phyloP scores from a whole-genome alignment of 2,888 invertebrate species.

The Plebejus melissa region DNA sequence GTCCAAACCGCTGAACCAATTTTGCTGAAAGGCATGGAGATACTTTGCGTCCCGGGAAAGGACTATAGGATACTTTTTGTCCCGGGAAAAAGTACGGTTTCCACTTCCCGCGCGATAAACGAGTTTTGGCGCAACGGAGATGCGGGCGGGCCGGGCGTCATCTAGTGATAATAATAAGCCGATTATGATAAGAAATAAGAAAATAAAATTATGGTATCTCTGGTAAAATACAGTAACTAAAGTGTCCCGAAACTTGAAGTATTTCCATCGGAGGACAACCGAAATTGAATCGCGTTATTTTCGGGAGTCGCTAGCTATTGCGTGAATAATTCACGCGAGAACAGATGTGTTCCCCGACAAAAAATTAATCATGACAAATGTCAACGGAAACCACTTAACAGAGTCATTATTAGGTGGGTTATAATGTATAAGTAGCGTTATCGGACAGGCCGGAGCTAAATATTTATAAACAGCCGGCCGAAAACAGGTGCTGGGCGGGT shows the following conservation, averaged over 20 bases:
- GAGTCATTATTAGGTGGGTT: slow-evolving; percentile 13
- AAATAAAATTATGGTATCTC: too few relatives aligned
- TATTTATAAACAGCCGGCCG: slow-evolving; percentile 48
- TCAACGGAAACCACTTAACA: slow-evolving; percentile 27
- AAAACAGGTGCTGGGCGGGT: slow-evolving; percentile 49
- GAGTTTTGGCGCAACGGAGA: too few relatives aligned
- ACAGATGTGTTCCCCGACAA: slow-evolving; percentile 23
- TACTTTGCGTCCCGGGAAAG: too few relatives aligned
- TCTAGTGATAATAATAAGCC: too few relatives aligned
- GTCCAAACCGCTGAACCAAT: too few relatives aligned
- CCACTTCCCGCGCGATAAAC: too few relatives aligned
- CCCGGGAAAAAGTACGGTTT: too few relatives aligned
- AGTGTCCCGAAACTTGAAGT: background rate
- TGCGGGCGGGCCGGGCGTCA: too few relatives aligned
- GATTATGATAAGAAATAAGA: too few relatives aligned
- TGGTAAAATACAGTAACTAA: background rate
- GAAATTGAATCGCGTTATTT: background rate
- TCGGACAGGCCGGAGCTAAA: slow-evolving; percentile 45
- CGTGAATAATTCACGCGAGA: slow-evolving; percentile 8
- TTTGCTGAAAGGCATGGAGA: too few relatives aligned
- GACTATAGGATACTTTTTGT: too few relatives aligned
- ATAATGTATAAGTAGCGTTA: slow-evolving; percentile 33
- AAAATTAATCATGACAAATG: slow-evolving; percentile 18
- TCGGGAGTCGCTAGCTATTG: background rate
- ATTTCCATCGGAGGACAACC: background rate